Base-by-base conservation (phyloP, 2,113 vertebrate genomes). In the Cottus gobio region DNA sequence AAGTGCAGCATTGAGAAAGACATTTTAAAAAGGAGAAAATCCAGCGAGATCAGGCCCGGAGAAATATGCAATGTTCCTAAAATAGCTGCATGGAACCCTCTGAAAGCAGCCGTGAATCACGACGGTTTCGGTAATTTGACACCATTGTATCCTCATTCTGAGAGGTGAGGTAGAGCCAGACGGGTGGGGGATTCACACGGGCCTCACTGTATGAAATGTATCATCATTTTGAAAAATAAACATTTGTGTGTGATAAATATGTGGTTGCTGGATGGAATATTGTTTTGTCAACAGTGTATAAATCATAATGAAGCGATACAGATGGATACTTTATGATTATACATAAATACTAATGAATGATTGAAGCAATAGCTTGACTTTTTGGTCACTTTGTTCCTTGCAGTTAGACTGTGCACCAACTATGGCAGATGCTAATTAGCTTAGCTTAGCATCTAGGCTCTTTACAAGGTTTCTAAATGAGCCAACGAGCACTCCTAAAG, bases 11-110 rank as follows among this genome's bases (percentile, higher is more conserved):
- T 66, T 77, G 30, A 56, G 57, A 48, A 60, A 42, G 34, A 52
- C 50, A 11, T 54, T n/a, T 24, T 24, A 34, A 31, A 31, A 16
- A 63, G 65, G 3, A 82, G 71, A 75, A 20, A 80, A 82, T 71
- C 85, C 48, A 34, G 15, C 10, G 69, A 80, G 85, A 83, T 90
- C 78, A 79, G 66, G 37, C 74, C 24, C 39, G 44, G 24, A 48
- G 67, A 63, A 66, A 65, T 66, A 28, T 11, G 6, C 44, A 42
- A 62, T 65, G 39, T 73, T 85, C 88, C 44, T 75, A 77, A 82
- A 89, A 85, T 80, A 85, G 79, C 77, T 4, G 20, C 46, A 71
- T 68, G 50, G 56, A 75, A 87, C 0, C 1, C 16, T 57, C 62
- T 39, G n/a, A 65, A 24, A 81, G 72, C 68, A 37, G 68, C 60